Conservation (phyloP, 2,797 vertebrate species). For the Chelon labrosus region DNA sequence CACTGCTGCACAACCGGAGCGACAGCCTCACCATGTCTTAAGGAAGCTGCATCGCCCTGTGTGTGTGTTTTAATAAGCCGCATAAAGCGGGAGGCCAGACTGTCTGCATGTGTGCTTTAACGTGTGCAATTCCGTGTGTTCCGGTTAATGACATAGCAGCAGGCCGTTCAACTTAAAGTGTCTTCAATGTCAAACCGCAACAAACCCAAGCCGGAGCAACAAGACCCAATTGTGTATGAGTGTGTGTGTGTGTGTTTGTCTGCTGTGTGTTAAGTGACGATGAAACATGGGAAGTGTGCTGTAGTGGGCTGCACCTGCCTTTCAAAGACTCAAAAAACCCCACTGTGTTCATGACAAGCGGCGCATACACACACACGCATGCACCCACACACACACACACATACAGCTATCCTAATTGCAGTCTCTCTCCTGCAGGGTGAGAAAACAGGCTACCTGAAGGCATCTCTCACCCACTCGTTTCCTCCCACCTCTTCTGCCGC, state of each 20-base stretch:
- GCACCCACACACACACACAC: constrained; percentile 37
- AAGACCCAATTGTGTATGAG: constrained; percentile 15
- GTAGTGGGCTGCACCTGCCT: constrained; percentile 36
- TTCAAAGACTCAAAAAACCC: constrained; percentile 41
- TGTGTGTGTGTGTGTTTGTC: background rate
- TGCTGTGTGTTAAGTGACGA: constrained; percentile 57
- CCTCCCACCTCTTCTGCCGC: constrained; percentile 39
- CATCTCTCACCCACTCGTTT: constrained; percentile 55
- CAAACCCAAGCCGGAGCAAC: constrained; percentile 22
- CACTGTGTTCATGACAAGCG: constrained; percentile 44
- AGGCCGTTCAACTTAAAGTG: constrained; percentile 23
- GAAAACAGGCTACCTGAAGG: constrained; percentile 74
- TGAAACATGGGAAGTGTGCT: constrained; percentile 53
- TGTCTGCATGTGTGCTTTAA: background rate
- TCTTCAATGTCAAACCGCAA: constrained; percentile 37
- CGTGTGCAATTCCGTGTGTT: background rate
- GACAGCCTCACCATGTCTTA: background rate
- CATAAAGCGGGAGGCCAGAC: background rate
- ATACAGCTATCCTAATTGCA: constrained; percentile 68
- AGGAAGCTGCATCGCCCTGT: background rate
- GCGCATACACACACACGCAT: constrained; percentile 32
- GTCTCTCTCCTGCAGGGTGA: constrained; percentile 71
- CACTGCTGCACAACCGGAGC: background rate
- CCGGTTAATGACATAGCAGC: background rate
- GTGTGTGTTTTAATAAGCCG: background rate